Evolutionary conservation across 2,888 invertebrate genomes (phyloP), one percentile per base, ranked within the genome.

Genomic region (Phrixothrix hirtus): DNA sequence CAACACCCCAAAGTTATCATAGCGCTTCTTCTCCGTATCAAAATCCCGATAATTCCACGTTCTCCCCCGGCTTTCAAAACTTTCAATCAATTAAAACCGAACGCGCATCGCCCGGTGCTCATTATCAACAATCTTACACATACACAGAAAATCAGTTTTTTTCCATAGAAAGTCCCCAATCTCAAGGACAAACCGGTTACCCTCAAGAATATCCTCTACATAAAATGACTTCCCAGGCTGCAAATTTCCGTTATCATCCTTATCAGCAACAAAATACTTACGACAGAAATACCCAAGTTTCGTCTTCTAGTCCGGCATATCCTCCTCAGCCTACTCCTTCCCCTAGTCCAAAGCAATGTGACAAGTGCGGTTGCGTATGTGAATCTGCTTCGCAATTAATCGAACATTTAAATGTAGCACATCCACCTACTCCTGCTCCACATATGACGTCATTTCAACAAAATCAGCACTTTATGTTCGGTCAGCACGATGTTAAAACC

Each of bases 311-410:
- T 69, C 83, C 81, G 26, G 71, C 81, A 36, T 82, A 82, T 59
- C 81, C 82, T 14, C 84, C 83, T 66, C 84, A 85, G 65, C 84
- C 87, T 9, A 85, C 87, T 25, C 87, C 87, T 30, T 86, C 87
- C 9, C 82, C 86, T 0, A 86, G 85, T 53, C 85, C 85, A 1
- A 83, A 86, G 69, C 89, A 89, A 72, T 91, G 91, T 74, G 91
- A 92, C 70, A 90, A 91, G 73, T 92, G 92, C 69, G 90, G 90
- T 50, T 85, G 84, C 56, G 85, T 89, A 45, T 89, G 87, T 69
- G 87, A 89, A 69, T 87, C 88, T 30, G 86, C 86, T 34, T 80
- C 83, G 35, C 86, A 86, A 66, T 76, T 91, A 39, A 83, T 83
- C 57, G 92, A 91, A 63, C 92, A 92, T 68, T 82, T 86, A 53